A percentile compares a stretch with the other conserved stretches of the same genome.
Evolutionary conservation across 2,888 invertebrate species (phyloP).

Genomic region (Microplitis manilae): DNA sequence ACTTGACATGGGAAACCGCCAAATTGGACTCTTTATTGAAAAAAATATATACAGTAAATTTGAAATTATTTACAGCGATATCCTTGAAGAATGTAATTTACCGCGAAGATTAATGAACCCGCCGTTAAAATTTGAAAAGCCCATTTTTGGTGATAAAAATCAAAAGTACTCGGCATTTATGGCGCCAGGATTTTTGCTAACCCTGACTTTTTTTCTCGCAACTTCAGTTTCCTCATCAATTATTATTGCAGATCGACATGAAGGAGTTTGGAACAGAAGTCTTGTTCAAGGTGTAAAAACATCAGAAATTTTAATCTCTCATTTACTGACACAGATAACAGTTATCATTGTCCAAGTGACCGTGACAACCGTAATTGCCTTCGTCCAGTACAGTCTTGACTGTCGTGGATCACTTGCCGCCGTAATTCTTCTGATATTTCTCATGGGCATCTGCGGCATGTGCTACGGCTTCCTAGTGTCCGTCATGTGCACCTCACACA

Average conservation of each 20-base stretch:
- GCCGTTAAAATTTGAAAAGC: slow-evolving; percentile 79
- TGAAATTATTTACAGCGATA: slow-evolving; percentile 77
- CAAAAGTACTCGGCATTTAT: slow-evolving; percentile 85
- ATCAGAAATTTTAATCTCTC: slow-evolving; percentile 85
- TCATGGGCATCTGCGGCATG: slow-evolving; percentile 89
- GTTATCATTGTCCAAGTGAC: slow-evolving; percentile 82
- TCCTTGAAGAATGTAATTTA: slow-evolving; percentile 79
- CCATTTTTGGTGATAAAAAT: slow-evolving; percentile 80
- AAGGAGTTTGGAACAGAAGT: slow-evolving; percentile 90
- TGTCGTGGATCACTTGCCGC: slow-evolving; percentile 77
- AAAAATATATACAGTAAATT: slow-evolving; percentile 80
- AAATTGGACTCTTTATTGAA: slow-evolving; percentile 84
- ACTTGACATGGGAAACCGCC: slow-evolving; percentile 87
- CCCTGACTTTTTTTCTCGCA: slow-evolving; percentile 90
- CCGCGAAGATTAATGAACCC: slow-evolving; percentile 74
- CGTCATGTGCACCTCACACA: slow-evolving; percentile 83
- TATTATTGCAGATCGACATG: slow-evolving; percentile 84
- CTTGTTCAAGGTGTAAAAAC: slow-evolving; percentile 87
- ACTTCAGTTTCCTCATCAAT: slow-evolving; percentile 87
- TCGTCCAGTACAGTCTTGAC: slow-evolving; percentile 77
- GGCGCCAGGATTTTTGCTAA: slow-evolving; percentile 87
- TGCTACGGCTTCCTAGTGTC: slow-evolving; percentile 88
- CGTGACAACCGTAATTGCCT: slow-evolving; percentile 77
- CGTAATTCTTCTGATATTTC: slow-evolving; percentile 78
- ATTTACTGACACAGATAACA: slow-evolving; percentile 82